A percentile compares a stretch with the other conserved stretches of the same genome.
phyloP scores from a whole-genome alignment of 2,113 vertebrate species.

The Megaceryle torquata region DNA sequence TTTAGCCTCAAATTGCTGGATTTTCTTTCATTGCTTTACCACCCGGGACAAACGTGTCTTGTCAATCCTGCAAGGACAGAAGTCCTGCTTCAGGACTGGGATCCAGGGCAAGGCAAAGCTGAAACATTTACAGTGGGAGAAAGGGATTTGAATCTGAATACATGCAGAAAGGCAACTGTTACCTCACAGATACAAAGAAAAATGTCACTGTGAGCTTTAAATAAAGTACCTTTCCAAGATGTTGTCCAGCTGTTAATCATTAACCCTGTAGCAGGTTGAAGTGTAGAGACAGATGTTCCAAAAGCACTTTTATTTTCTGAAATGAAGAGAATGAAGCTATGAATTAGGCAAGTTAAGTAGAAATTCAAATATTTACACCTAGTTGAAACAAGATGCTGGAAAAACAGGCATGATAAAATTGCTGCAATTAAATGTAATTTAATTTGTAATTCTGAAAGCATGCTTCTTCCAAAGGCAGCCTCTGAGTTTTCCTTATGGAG shows the following conservation, averaged over 20 bases:
- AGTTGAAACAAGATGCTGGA: conserved; percentile 48
- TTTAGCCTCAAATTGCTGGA: not conserved
- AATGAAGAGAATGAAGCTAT: conserved; percentile 45
- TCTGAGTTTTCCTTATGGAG: conserved; percentile 27
- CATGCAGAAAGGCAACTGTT: not conserved
- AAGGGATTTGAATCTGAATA: not conserved
- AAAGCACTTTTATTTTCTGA: conserved; percentile 40
- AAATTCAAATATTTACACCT: conserved; percentile 60
- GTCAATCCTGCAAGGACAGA: not conserved
- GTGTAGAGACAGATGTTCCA: conserved; percentile 62
- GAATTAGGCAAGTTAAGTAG: conserved; percentile 57
- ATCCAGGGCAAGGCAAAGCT: not conserved
- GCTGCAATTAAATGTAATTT: conserved; percentile 56
- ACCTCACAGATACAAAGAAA: not conserved
- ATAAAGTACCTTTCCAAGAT: not conserved
- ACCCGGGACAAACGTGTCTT: not conserved
- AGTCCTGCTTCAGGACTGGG: not conserved
- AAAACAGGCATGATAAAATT: conserved; percentile 46
- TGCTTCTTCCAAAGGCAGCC: conserved; percentile 15
- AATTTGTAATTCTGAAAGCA: conserved; percentile 17
- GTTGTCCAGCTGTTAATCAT: conserved; percentile 57
- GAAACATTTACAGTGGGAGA: not conserved
- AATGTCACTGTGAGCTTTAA: conserved; percentile 14
- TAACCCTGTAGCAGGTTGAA: conserved; percentile 65
- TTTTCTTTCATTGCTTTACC: not conserved